Percentiles rank a stretch among this genome's conserved stretches.
Conservation (phyloP, 2,888 invertebrate genomes). For the Mayetiola destructor region DNA sequence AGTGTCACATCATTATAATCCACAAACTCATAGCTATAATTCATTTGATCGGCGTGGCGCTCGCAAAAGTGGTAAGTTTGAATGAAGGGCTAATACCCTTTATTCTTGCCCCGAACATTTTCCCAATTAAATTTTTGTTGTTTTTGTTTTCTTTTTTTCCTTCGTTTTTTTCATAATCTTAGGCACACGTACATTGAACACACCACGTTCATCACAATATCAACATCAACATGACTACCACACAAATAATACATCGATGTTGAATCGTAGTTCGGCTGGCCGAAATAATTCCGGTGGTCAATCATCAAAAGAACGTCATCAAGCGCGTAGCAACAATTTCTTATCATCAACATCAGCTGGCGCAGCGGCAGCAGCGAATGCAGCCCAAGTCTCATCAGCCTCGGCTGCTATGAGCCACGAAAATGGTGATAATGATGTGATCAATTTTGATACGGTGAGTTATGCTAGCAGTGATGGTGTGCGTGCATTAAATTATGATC, state of each 20-base stretch:
- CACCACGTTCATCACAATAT: slow-evolving; percentile 15
- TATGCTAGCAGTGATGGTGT: slow-evolving; percentile 15
- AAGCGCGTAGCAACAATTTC: slow-evolving; percentile 2
- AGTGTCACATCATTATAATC: not conserved
- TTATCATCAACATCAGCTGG: slow-evolving; percentile 16
- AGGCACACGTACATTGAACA: slow-evolving; percentile 14
- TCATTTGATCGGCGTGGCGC: slow-evolving; percentile 31
- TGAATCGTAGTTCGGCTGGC: slow-evolving; percentile 15
- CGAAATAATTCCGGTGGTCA: slow-evolving; percentile 9
- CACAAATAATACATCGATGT: slow-evolving; percentile 14
- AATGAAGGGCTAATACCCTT: not conserved
- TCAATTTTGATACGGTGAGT: slow-evolving; percentile 13
- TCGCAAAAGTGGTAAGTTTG: slow-evolving; percentile 29
- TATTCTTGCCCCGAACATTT: too few species aligned
- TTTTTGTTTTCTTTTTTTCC: not conserved
- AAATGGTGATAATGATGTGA: not conserved
- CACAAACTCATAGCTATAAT: slow-evolving; percentile 25
- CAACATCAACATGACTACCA: slow-evolving; percentile 11
- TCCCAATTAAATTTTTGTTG: slow-evolving; percentile 21
- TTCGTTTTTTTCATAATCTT: not conserved
- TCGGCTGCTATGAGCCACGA: not conserved
- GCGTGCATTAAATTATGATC: slow-evolving; percentile 7
- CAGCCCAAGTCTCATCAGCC: too few species aligned
- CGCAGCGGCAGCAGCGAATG: too few species aligned
- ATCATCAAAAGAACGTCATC: not conserved